Evolutionary conservation across 2,113 vertebrate species (phyloP), one percentile per base, ranked within the genome.

Genomic region (Motacilla tschutschensis): DNA sequence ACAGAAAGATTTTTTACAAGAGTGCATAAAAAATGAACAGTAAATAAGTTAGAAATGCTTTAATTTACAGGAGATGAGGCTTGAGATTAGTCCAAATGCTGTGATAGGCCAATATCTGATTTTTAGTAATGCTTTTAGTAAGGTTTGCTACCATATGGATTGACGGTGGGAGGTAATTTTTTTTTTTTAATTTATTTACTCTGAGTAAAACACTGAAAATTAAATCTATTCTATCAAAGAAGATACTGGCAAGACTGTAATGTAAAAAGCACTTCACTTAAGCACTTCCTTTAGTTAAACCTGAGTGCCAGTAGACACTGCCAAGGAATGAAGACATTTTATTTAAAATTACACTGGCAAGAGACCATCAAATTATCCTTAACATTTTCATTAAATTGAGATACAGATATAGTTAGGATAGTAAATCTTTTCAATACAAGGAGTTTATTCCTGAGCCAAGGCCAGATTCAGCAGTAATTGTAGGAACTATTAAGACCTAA

Each of bases 341-440:
- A 95, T 96, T 96, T 94, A 96, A 96, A 95, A 97, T 97, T 95
- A 96, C 95, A 91, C 96, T 96, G 94, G 96, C 95, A 72, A 92
- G 74, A 95, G 94, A 94, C 96, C 97, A 96, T 97, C 96, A 93
- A 95, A 96, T 93, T 92, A 95, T 87, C 96, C 94, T 96, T 96
- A 96, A 96, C 96, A 96, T 96, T 97, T 97, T 96, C 97, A 96
- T 97, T 97, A 96, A 96, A 96, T 74, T 92, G 95, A 96, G 95
- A 96, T 94, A 95, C 96, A 90, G 95, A 93, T 91, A 93, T 69
- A 95, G 92, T 95, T 95, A 96, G 76, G 74, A 80, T 85, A 95
- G 95, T 97, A 96, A 97, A 96, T 96, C 96, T 96, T 94, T 93
- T 89, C 72, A 75, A 81, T 91, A 94, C 95, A 95, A 94, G 92